Base-by-base conservation (phyloP, 1,140 invertebrate genomes). In the Muscidifurax raptorellus region DNA sequence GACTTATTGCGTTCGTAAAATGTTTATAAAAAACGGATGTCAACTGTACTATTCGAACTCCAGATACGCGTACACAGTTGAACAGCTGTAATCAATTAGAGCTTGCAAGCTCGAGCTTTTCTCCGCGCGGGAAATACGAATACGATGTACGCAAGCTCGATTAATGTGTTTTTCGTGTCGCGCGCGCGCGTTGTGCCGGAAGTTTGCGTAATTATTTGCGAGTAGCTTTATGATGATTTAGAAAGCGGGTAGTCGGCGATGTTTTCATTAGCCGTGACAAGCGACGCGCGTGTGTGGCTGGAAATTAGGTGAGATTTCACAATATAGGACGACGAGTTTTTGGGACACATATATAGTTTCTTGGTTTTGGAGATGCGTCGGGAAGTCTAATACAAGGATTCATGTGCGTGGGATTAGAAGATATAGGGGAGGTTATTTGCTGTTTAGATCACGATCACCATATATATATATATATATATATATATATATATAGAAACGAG, bases 161-260 rank as follows among this genome's bases (percentile, higher is more conserved):
- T 83, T 83, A 76, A 83, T 83, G 30, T 72, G 69, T 72, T 72
- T 72, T 72, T 72, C 30, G 30, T 32, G 12, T 72, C 15, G 30
- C 69, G 27, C 44, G n/a, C 66, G 25, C 28, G 25, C 12, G 6
- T 59, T 59, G 18, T 18, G 6, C 15, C 10, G 22, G 52, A 32
- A 75, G 71, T 75, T 82, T 75, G 69, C 71, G 18, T 75, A 59
- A n/a, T 40, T 74, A 36, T 74, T 28, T 74, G 67, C 30, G 32
- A 7, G 18, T 18, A 7, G 71, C 32, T 30, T 74, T 74, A 74
- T 40, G 71, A 74, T 40, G 71, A 74, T 74, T 74, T 74, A 74
- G 32, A 74, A 32, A n/a, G 15, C 13, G 32, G 15, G 25, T 40
- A 3, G 71, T n/a, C 52, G 32, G 22, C 32, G 32, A 30, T 74